Base-by-base conservation (phyloP, 2,113 vertebrate species). In the Pithys albifrons region DNA sequence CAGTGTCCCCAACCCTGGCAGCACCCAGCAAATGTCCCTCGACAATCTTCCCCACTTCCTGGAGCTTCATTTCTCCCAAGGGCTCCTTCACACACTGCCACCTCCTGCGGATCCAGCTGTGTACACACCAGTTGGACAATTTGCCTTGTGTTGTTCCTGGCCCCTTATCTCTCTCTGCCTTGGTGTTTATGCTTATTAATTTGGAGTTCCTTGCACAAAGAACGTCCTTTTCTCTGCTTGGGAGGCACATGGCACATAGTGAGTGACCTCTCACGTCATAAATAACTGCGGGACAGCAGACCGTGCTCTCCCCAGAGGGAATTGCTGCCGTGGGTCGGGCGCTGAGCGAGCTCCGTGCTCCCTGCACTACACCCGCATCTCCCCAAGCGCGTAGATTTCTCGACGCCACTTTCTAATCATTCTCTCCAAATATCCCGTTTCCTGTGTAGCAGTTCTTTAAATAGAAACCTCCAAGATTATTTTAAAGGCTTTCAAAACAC, bases 401-500 rank as follows among this genome's bases (percentile, higher is more conserved):
- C 55, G 16, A 1, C 4, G 8, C n/a, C 52, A 31, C 65, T 88
- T 93, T 90, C 67, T 58, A 58, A 54, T 70, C 15, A 3, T 59
- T 83, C 90, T 79, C 79, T 67, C 61, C 70, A 64, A 78, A 66
- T 55, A 90, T 52, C 67, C 85, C 11, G 2, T 90, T 74, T 93
- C 88, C 92, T 73, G 88, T 27, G 27, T 13, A 31, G 57, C 12
- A 0, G 35, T 33, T 83, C 90, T 79, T 85, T 94, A 96, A 96
- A 96, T 85, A 94, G 71, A 25, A 52, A 8, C 37, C 66, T 43
- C 8, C 6, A 61, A 58, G 74, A 92, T 92, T 81, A 89, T 92
- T 92, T 96, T 74, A 61, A 89, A 95, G 62, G 46, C 80, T 67
- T 87, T 77, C 37, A 35, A 54, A 84, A 87, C 84, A 84, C n/a